These are phyloP conservation scores for Nematolebias whitei DNA, from an alignment of 2,113 vertebrate species.

Conservation along the genomic window DNA sequence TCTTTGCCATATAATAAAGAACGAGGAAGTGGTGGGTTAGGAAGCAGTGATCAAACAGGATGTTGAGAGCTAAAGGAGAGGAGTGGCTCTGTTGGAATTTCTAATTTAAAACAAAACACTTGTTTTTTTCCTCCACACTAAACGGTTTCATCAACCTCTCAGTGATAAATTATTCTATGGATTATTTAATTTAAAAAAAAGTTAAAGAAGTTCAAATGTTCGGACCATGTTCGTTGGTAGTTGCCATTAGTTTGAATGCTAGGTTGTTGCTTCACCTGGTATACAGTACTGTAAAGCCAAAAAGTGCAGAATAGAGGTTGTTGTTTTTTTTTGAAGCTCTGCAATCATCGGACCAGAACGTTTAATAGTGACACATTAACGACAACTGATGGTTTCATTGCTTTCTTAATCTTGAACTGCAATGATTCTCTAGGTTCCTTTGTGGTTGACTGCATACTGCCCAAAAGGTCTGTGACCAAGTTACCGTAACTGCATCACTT, in stretches of 20 bases:
- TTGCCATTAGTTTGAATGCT: too few relatives aligned
- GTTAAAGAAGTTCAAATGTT: too few relatives aligned
- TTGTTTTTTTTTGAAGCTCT: constrained; percentile 4
- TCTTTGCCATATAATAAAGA: constrained; percentile 63
- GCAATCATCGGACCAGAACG: not conserved
- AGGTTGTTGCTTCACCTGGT: too few relatives aligned
- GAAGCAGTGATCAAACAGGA: constrained; percentile 21
- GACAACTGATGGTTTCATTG: not conserved
- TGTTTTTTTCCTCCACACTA: too few relatives aligned
- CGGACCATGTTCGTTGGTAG: too few relatives aligned
- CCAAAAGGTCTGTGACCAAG: too few relatives aligned
- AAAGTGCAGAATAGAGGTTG: not conserved
- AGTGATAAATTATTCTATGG: too few relatives aligned
- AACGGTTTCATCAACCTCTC: too few relatives aligned
- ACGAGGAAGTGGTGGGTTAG: constrained; percentile 8
- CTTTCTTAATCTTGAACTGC: not conserved
- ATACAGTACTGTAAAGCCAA: rapidly evolving
- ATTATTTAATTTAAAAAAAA: too few relatives aligned
- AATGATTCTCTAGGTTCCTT: too few relatives aligned
- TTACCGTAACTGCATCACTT: too few relatives aligned
- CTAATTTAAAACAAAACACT: not conserved
- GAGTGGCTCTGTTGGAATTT: not conserved
- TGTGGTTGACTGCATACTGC: too few relatives aligned
- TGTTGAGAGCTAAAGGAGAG: not conserved
- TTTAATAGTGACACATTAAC: not conserved